These are phyloP conservation scores for Oxyteleia sp. DNA, from an alignment of 2,888 invertebrate species.

Conservation along the genomic window DNA sequence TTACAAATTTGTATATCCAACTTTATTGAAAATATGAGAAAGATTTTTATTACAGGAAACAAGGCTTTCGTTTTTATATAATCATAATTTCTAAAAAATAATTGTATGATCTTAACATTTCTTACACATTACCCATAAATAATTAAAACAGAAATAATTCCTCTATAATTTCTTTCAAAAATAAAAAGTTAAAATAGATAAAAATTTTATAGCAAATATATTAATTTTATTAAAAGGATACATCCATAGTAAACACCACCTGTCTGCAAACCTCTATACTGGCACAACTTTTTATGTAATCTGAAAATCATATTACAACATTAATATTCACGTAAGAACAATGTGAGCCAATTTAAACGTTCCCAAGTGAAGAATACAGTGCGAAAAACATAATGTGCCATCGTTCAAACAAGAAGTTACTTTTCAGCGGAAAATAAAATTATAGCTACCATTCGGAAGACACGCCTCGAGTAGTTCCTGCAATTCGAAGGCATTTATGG, in stretches of 20 bases:
- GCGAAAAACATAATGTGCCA: constrained; percentile 14
- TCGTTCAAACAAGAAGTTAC: constrained; percentile 5
- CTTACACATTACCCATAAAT: no score
- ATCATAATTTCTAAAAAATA: no score
- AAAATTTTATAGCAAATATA: no score
- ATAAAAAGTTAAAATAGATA: no score
- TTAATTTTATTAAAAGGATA: constrained; percentile 89
- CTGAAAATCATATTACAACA: constrained; percentile 86
- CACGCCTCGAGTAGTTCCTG: constrained; percentile 96
- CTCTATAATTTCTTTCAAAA: no score
- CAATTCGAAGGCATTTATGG: constrained; percentile 96
- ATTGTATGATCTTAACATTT: no score
- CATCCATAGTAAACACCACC: constrained; percentile 95
- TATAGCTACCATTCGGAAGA: constrained; percentile 91
- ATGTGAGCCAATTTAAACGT: constrained; percentile 2
- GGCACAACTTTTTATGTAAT: constrained; percentile 97
- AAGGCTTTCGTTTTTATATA: no score
- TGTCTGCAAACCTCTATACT: constrained; percentile 97
- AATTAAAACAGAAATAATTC: no score
- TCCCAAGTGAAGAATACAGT: constrained; percentile 17
- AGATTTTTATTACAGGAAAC: no score
- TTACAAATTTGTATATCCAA: no score
- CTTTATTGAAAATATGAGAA: no score
- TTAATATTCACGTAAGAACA: constrained; percentile 9
- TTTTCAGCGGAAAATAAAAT: constrained; percentile 38